Evolutionary conservation across 2,113 vertebrate genomes (phyloP).

Genomic region (Poecilia latipinna): DNA sequence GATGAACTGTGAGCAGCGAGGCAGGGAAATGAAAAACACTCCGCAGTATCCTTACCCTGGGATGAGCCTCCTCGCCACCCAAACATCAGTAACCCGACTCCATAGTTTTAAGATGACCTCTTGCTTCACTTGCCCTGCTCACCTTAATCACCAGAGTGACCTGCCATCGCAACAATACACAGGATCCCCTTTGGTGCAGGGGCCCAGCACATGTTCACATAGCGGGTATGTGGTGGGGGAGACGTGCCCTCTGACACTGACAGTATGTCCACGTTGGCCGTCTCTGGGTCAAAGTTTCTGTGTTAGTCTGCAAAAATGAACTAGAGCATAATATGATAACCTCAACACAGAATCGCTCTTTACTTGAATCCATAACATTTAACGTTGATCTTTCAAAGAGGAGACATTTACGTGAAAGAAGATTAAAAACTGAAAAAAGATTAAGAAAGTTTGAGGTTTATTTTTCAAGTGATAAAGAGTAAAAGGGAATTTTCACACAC

Average conservation of each 20-base stretch:
- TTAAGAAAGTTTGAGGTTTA: conserved; percentile 25
- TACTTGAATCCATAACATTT: conserved; percentile 77
- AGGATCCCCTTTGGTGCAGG: conserved; percentile 53
- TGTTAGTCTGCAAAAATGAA: conserved; percentile 85
- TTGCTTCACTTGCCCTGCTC: conserved; percentile 64
- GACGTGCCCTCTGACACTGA: conserved; percentile 80
- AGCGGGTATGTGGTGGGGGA: conserved; percentile 77
- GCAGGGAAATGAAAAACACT: conserved; percentile 31
- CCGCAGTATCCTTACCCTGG: conserved; percentile 9
- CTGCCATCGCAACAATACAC: conserved; percentile 57
- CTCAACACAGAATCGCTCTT: conserved; percentile 44
- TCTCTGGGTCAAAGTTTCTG: conserved; percentile 76
- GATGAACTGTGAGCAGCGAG: conserved; percentile 23
- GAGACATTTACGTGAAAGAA: conserved; percentile 24
- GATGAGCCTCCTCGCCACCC: conserved; percentile 37
- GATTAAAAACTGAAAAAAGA: conserved; percentile 2
- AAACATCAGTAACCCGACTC: conserved; percentile 59
- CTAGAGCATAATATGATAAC: conserved; percentile 80
- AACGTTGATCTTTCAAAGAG: conserved; percentile 49
- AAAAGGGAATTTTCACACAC: not conserved
- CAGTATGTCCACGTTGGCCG: conserved; percentile 83
- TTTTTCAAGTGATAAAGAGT: not conserved
- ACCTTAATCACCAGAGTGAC: conserved; percentile 68
- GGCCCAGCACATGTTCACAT: conserved; percentile 70
- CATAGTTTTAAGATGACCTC: conserved; percentile 62